These are phyloP conservation scores for Invenusta paracnida DNA, from an alignment of 2,888 invertebrate species.

Conservation along the genomic window DNA sequence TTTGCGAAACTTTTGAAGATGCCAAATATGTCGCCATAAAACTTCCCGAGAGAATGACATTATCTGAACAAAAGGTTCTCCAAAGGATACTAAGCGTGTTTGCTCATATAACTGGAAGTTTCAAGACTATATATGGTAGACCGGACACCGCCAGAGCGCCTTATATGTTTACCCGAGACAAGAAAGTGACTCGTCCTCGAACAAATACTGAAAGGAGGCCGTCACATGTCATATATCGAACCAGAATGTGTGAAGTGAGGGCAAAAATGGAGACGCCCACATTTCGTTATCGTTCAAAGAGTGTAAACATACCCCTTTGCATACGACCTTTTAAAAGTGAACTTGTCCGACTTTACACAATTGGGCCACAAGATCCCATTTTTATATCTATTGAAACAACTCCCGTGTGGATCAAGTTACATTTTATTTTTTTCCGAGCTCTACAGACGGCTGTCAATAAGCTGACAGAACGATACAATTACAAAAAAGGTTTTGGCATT, in stretches of 20 bases:
- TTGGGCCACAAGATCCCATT: conserved; percentile 5
- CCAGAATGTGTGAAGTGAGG: not conserved
- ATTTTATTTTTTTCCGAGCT: conserved; percentile 6
- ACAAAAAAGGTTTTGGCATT: not conserved
- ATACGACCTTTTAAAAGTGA: not conserved
- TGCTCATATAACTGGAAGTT: not conserved
- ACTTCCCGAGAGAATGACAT: conserved; percentile 16
- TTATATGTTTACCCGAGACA: not conserved
- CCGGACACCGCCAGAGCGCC: not conserved
- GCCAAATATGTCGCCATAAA: conserved; percentile 26
- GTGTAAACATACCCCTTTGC: not conserved
- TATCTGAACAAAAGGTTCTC: not conserved
- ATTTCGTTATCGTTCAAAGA: not conserved
- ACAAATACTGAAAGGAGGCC: not conserved
- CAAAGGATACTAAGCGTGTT: not conserved
- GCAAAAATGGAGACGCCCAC: not conserved
- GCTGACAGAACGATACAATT: conserved; percentile 10
- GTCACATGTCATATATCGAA: not conserved
- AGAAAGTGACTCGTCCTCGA: not conserved
- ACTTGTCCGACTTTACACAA: not conserved
- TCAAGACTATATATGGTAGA: not conserved
- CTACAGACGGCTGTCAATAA: not conserved
- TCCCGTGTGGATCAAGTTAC: conserved; percentile 3
- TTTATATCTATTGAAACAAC: not conserved
- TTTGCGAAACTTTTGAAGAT: conserved; percentile 30